Conservation (phyloP, 1,140 invertebrate species). For the Batillaria attramentaria region DNA sequence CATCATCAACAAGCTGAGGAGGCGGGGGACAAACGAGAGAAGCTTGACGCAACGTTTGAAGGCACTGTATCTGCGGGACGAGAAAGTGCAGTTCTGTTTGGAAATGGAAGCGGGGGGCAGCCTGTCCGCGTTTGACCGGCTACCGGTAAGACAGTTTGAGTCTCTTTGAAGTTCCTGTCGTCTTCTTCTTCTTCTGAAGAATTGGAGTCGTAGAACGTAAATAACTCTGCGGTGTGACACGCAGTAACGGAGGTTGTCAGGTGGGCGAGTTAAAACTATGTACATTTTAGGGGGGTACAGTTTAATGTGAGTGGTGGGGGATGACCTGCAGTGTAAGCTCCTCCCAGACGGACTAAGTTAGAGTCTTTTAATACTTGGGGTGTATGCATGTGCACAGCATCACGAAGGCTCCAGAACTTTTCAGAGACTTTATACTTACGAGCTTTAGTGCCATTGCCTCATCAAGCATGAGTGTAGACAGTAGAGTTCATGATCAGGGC, state of each 20-base stretch:
- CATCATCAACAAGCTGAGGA: slow-evolving; percentile 51
- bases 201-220: background rate
- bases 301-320: too few species aligned
- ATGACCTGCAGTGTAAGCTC: too few species aligned
- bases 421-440: too few species aligned
- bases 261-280: too few species aligned
- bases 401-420: too few species aligned
- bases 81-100: background rate
- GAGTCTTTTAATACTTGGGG: too few species aligned
- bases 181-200: background rate
- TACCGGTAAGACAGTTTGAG: slow-evolving; percentile 55
- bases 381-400: too few species aligned
- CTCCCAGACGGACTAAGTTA: too few species aligned
- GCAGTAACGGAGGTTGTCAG: background rate
- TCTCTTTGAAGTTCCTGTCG: background rate
- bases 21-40: slow-evolving; percentile 14
- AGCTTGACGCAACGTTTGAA: slow-evolving; percentile 31
- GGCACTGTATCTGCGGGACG: slow-evolving; percentile 36
- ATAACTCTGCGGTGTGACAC: too few species aligned
- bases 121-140: slow-evolving; percentile 42
- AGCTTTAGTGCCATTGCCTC: too few species aligned
- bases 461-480: background rate
- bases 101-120: slow-evolving; percentile 20
- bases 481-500: background rate
- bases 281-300: too few species aligned